Evolutionary conservation across 2,113 vertebrate genomes (phyloP).

Genomic region (Trichomycterus rosablanca): DNA sequence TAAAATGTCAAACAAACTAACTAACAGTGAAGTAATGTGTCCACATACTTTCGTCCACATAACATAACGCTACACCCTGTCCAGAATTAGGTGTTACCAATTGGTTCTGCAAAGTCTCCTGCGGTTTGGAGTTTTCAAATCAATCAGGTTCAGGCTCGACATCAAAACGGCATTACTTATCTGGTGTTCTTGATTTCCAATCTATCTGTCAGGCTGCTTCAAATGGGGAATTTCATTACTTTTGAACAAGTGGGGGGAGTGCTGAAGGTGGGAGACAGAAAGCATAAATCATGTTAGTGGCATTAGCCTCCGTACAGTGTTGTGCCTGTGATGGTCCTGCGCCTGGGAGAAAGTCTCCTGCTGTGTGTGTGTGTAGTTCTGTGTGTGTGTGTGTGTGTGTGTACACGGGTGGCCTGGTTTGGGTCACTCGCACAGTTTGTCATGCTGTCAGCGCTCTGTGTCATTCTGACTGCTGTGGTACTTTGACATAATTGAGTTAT

Average conservation of each 20-base stretch:
- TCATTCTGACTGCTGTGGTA: constrained; percentile 30
- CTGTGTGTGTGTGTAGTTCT: constrained; percentile 9
- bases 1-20: too few relatives aligned
- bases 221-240: constrained; percentile 76
- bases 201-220: constrained; percentile 67
- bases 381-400: neutral
- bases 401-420: constrained; percentile 1
- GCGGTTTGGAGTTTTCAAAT: constrained; percentile 67
- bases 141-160: constrained; percentile 64
- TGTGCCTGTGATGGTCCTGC: constrained; percentile 13
- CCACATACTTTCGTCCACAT: too few relatives aligned
- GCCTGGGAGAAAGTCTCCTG: constrained; percentile 1
- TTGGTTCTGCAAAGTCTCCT: constrained; percentile 43
- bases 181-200: constrained; percentile 72
- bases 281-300: constrained; percentile 73
- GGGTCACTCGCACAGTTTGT: constrained; percentile 38
- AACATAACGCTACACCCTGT: constrained; percentile 21
- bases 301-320: constrained; percentile 57
- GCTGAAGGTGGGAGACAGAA: constrained; percentile 54
- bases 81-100: constrained; percentile 48
- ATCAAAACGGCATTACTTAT: constrained; percentile 77
- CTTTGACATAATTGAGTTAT: constrained; percentile 44
- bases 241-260: constrained; percentile 65
- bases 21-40: too few relatives aligned
- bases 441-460: constrained; percentile 26